Conservation (phyloP, 2,113 vertebrate genomes). For the Gulo gulo region DNA sequence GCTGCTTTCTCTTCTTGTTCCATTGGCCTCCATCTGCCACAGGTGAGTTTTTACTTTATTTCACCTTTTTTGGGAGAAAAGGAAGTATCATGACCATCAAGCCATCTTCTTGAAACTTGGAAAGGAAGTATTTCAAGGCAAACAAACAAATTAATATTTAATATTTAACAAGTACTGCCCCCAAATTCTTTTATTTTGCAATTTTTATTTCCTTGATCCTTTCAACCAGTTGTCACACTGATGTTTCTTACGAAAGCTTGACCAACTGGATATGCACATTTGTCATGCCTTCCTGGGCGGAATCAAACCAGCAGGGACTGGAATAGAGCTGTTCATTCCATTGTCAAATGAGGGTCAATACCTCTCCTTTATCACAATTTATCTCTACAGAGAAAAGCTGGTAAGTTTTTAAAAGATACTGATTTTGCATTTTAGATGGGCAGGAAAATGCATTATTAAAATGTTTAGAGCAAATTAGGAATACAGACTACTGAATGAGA, state of each 20-base stretch:
- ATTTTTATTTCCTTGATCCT: background rate
- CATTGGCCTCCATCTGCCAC: no score
- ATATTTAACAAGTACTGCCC: background rate
- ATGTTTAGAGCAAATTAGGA: slow-evolving; percentile 12
- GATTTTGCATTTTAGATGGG: background rate
- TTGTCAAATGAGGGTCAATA: background rate
- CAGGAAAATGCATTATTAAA: slow-evolving; percentile 28
- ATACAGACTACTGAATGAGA: background rate
- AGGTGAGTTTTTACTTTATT: background rate
- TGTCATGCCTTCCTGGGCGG: background rate
- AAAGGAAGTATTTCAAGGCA: background rate
- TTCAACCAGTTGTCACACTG: background rate
- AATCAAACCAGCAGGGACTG: background rate
- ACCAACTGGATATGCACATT: background rate
- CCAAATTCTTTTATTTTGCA: background rate
- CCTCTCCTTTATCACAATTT: background rate
- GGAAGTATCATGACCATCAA: background rate
- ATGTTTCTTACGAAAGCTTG: background rate
- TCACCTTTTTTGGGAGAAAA: background rate
- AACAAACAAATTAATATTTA: background rate
- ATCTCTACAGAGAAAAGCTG: background rate
- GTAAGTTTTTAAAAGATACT: background rate
- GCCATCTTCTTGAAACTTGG: background rate
- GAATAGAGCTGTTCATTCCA: background rate
- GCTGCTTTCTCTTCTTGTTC: background rate